Evolutionary conservation across 1,140 invertebrate species (phyloP), one percentile per base, ranked within the genome.

Genomic region (Aethina tumida): DNA sequence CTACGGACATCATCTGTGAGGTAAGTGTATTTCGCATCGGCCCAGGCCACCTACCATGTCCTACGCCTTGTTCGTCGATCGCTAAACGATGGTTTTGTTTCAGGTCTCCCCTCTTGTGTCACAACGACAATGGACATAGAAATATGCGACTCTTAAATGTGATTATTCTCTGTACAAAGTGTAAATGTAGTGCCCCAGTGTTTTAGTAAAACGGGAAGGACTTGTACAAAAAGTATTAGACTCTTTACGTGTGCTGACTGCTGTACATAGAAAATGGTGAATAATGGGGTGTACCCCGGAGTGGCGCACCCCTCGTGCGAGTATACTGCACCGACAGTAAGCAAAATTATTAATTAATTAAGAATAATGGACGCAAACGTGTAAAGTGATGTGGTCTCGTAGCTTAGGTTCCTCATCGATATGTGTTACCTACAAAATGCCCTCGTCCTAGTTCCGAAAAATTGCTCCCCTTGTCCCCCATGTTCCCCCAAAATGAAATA

Each of bases 1-100:
- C 71, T 90, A 90, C 63, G 84, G 84, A 52, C 86, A 89, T 69
- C 83, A 86, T 68, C 81, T 87, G 75, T 87, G 75, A 63, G 58
- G 60, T 60, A 50, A 52, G 55, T 42, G 30, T 22, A 19, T 25
- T 31, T 31, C 30, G 20, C 31, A n/a, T n/a, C n/a, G n/a, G n/a
- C n/a, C n/a, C n/a, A n/a, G n/a, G n/a, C n/a, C n/a, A 4, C 24
- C n/a, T 26, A 10, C 24, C 24, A 7, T 26, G 24, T 26, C n/a
- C 21, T 7, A 6, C 6, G 5, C n/a, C 24, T 26, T 26, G 24
- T 13, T 13, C n/a, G 24, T 26, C n/a, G n/a, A 5, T 2, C 24
- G 14, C 13, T n/a, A 18, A 18, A 34, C n/a, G n/a, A 25, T 19
- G 46, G 14, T 42, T 40, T 52, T 46, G 29, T 60, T 60, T 28